Evolutionary conservation across 2,888 invertebrate genomes (phyloP), one percentile per base, ranked within the genome.

Genomic region (Marasmarcha lunaedactyla): DNA sequence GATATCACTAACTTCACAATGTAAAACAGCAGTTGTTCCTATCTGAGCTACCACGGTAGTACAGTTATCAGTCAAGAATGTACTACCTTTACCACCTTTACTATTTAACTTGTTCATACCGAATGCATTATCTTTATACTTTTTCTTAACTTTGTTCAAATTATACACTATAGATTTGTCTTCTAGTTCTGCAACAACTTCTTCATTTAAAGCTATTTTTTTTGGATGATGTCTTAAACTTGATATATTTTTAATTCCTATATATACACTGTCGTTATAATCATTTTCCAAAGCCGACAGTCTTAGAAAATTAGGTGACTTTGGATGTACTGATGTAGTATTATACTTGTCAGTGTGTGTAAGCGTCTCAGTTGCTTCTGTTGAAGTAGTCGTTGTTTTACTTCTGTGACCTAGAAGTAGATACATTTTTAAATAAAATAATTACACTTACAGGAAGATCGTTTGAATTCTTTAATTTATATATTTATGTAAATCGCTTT

Each of bases 41-140:
- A 86, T 86, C 67, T 88, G 88, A 42, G 87, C 88, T 63, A 86
- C 73, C 48, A 88, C 86, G 45, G 85, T 81, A n/a, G 87, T 87
- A 67, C 86, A 86, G 62, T 87, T 87, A 42, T 85, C 86, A 57
- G 86, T 86, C 60, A 85, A 70, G 77, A 87, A 87, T 68, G 85
- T 81, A 57, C 78, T 77, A 50, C 53, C 59, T 49, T 73, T 79
- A 36, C 56, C 58, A 14, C 57, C 58, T 51, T 81, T 83, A 37
- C 59, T 66, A 65, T 63, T 69, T 66, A 83, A 61, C 40, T 78
- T 83, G 71, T 83, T 83, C 45, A 65, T 64, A 51, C 59, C 57
- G 1, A 76, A 71, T n/a, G 67, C 50, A 15, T 79, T 70, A 54
- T 81, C 81, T 77, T 78, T 81, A 55, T 81, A 81, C 74, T 78